A percentile compares a stretch with the other conserved stretches of the same genome.
These are phyloP conservation scores for Dolichoris vasculosae DNA, from an alignment of 1,140 invertebrate species.

Conservation along the genomic window DNA sequence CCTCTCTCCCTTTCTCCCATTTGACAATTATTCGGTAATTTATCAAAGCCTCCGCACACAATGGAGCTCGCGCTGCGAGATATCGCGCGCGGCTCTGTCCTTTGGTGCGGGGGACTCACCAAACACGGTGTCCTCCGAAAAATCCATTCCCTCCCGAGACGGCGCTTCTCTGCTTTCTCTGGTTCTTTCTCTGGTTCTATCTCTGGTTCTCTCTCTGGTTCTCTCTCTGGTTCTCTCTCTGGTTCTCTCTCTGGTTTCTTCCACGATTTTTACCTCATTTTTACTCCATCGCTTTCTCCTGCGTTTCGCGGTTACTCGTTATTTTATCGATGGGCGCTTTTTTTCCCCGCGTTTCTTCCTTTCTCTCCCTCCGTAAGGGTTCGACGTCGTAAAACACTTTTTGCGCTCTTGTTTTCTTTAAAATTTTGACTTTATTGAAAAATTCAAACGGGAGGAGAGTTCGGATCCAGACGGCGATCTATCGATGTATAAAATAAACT, in stretches of 20 bases:
- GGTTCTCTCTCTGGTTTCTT: too few relatives aligned
- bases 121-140: constrained; percentile 38
- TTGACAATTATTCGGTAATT: constrained; percentile 76
- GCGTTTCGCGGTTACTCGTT: too few relatives aligned
- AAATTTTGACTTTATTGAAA: neutral
- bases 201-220: too few relatives aligned
- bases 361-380: too few relatives aligned
- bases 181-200: too few relatives aligned
- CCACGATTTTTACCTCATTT: too few relatives aligned
- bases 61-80: constrained; percentile 62
- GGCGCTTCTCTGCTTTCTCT: too few relatives aligned
- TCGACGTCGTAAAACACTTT: neutral
- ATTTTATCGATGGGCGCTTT: too few relatives aligned
- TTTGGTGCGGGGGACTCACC: neutral
- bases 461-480: neutral
- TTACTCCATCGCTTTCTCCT: too few relatives aligned
- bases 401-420: neutral
- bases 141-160: neutral
- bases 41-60: constrained; percentile 73
- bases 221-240: too few relatives aligned
- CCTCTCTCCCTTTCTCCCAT: constrained; percentile 64
- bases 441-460: neutral
- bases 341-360: too few relatives aligned
- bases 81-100: neutral
- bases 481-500: neutral